Evolutionary conservation across 2,113 vertebrate genomes (phyloP).

Genomic region (Scolopax mira): DNA sequence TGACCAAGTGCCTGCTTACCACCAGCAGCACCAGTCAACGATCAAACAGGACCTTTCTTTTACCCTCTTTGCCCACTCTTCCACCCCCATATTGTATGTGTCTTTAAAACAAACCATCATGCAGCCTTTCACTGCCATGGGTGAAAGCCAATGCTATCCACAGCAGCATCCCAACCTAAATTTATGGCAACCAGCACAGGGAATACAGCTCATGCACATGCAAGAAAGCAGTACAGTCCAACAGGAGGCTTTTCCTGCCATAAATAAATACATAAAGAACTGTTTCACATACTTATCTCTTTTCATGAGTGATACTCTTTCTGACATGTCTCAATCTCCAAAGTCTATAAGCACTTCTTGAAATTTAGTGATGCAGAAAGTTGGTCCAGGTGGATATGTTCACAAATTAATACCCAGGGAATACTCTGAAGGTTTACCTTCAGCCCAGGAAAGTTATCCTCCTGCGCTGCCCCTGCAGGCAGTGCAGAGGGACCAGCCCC

Average conservation of each 20-base stretch:
- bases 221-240: not conserved
- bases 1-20: not conserved
- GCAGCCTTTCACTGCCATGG: not conserved
- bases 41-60: not conserved
- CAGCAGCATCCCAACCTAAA: not conserved
- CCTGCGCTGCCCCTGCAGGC: not conserved
- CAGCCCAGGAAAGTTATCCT: not conserved
- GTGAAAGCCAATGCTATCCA: not conserved
- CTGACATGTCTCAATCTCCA: not conserved
- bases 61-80: not conserved
- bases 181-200: not conserved
- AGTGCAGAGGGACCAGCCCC: not conserved
- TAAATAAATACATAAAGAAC: not conserved
- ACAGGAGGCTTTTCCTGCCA: not conserved
- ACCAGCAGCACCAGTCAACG: not conserved
- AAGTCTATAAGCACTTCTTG: not conserved
- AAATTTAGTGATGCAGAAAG: not conserved
- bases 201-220: not conserved
- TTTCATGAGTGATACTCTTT: not conserved
- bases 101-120: not conserved
- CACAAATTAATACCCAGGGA: not conserved
- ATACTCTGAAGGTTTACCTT: not conserved
- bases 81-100: not conserved
- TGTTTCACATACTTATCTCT: not conserved
- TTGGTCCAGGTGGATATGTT: not conserved